Percentiles rank a stretch among this genome's conserved stretches.
Conservation (phyloP, 2,797 vertebrate genomes). For the Podargus strigoides region DNA sequence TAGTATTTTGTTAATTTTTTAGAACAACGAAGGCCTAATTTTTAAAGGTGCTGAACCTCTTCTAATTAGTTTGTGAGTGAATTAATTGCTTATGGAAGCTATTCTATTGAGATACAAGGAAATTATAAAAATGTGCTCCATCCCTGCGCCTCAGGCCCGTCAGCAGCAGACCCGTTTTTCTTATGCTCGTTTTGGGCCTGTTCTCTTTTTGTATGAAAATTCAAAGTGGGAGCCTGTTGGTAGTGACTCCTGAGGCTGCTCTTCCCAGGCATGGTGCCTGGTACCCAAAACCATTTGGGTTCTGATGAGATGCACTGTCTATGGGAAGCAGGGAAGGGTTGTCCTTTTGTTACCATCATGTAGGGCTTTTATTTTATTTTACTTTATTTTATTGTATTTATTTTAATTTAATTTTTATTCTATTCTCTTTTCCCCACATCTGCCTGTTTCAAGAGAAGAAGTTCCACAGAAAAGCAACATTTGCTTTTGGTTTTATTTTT, state of each 20-base stretch:
- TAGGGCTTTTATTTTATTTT: not conserved
- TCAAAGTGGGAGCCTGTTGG: not conserved
- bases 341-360: not conserved
- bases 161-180: not conserved
- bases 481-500: not conserved
- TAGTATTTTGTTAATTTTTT: not conserved
- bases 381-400: too few relatives aligned
- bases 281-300: accelerated
- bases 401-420: too few relatives aligned
- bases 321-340: accelerated
- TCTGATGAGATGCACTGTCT: not conserved
- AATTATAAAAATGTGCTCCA: not conserved
- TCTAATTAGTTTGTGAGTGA: not conserved
- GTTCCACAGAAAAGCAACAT: accelerated
- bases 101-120: not conserved
- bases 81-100: not conserved
- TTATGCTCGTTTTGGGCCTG: not conserved
- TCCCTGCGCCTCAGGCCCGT: not conserved
- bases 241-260: not conserved
- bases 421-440: not conserved
- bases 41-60: not conserved
- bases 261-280: accelerated
- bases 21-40: not conserved
- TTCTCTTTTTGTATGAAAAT: not conserved
- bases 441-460: not conserved